Base-by-base conservation (phyloP, 2,797 vertebrate species). In the Bradypodion pumilum region DNA sequence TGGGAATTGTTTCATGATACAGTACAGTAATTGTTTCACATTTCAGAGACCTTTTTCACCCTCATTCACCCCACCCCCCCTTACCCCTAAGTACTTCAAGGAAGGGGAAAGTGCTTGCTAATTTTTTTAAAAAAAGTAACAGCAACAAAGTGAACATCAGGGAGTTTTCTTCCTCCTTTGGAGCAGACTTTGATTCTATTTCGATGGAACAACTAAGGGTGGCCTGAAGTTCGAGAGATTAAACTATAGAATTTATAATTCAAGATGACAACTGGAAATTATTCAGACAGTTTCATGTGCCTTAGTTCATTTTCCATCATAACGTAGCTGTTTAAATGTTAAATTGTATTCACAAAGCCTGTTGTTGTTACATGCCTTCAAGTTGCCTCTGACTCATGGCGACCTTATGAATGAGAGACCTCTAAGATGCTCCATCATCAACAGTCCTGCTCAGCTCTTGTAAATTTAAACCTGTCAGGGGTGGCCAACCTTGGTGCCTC, bases 231-330 rank as follows among this genome's bases (percentile, higher is more conserved):
- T 72, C 68, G 74, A 86, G 79, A 46, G 72, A 32, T 82, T 84
- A 90, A 91, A 74, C n/a, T 68, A 69, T 23, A 83, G 37, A 73
- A 90, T 89, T 90, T 89, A 73, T 82, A 90, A 90, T 90, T 86
- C 84, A 80, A 52, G 73, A 74, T 44, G 49, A 66, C 85, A 89
- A 91, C 37, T 89, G 84, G 63, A 89, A 86, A 29, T 81, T 89
- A 73, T 88, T 86, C 78, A 52, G 88, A 89, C 42, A 89, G 76
- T 59, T 35, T 83, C 66, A 77, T 75, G 46, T 32, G 88, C 79
- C 29, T 25, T 74, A 74, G 21, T 0, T 0, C 83, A n/a, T 88
- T 89, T 79, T 3, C 52, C 75, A 89, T 74, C 68, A 84, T 88
- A 0, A 0, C 27, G 78, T 44, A 60, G 42, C 66, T 85, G 56